Percentiles rank a stretch among this genome's conserved stretches.
phyloP scores from a whole-genome alignment of 1,140 invertebrate genomes.

The Nasonia longicornis region DNA sequence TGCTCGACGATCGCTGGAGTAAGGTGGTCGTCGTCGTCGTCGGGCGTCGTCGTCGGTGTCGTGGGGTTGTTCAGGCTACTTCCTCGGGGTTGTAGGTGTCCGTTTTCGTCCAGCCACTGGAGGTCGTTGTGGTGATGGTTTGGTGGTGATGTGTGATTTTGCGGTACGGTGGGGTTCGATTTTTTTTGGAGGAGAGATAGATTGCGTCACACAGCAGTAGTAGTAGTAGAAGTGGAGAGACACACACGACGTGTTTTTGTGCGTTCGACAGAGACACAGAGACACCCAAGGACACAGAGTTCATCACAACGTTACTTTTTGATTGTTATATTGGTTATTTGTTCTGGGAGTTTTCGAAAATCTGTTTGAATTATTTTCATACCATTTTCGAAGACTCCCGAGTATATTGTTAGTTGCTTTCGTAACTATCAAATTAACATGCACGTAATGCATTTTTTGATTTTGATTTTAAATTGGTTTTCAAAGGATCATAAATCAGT shows the following conservation, averaged over 20 bases:
- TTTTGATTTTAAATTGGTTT: background rate
- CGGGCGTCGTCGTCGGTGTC: constrained; percentile 41
- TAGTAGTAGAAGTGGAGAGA: background rate
- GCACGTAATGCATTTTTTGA: no score
- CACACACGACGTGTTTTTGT: background rate
- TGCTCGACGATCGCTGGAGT: constrained; percentile 16
- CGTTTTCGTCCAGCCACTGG: constrained; percentile 66
- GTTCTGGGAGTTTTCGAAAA: background rate
- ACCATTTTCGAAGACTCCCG: no score
- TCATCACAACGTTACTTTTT: constrained; percentile 15
- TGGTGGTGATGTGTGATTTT: background rate
- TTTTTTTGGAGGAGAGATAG: constrained; percentile 7
- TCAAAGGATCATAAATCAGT: background rate
- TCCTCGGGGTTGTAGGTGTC: constrained; percentile 36
- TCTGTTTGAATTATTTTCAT: no score
- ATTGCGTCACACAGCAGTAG: background rate
- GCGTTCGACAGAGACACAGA: constrained; percentile 17
- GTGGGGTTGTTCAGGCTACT: background rate
- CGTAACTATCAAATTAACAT: no score
- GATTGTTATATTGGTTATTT: background rate
- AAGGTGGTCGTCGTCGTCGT: constrained; percentile 37
- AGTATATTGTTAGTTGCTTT: no score
- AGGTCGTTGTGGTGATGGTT: constrained; percentile 7
- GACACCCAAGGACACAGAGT: constrained; percentile 20
- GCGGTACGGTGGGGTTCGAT: no score